Base-by-base conservation (phyloP, 2,888 invertebrate species). In the Pteria penguin region DNA sequence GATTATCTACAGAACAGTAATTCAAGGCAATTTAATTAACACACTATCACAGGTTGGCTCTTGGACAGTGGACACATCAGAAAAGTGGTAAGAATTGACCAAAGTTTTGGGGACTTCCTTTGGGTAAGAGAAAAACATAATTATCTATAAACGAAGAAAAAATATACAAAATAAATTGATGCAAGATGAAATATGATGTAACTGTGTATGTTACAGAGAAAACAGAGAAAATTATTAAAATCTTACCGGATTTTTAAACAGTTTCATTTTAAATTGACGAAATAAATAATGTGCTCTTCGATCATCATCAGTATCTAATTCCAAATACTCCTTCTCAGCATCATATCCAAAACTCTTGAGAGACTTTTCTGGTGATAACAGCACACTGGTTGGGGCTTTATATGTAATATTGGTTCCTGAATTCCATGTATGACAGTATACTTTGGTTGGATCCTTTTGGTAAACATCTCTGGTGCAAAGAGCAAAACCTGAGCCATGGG, bases 321-420 rank as follows among this genome's bases (percentile, higher is more conserved):
- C 45, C 8, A 32, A 27, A 54, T 52, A 72, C 4, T 72, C 29
- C 0, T 32, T 18, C 45, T 73, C 72, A 31, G 72, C 72, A 24
- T 73, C 72, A 24, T 73, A 73, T 14, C 72, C 72, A 52, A 73
- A 73, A 45, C 66, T 66, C 26, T 45, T 22, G 18, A 66, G 31
- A 2, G n/a, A 60, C 14, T 29, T 45, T 14, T 61, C 60, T 1
- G 66, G 66, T 8, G 33, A 45, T 5, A 73, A 31, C n/a, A 73
- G n/a, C 18, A 73, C 66, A 24, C 33, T 58, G 4, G 72, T 66
- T 18, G 72, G 72, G 4, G 72, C 66, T 32, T 73, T 73, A 31
- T 52, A 29, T 14, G 72, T 66, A 29, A 57, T 33, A 3, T 29
- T 27, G 3, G 58, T 57, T 4, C 57, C 57, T 22, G 45, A 27